Percentiles rank a stretch among this genome's conserved stretches.
phyloP scores from a whole-genome alignment of 1,140 invertebrate species.

The Panonychus citri region DNA sequence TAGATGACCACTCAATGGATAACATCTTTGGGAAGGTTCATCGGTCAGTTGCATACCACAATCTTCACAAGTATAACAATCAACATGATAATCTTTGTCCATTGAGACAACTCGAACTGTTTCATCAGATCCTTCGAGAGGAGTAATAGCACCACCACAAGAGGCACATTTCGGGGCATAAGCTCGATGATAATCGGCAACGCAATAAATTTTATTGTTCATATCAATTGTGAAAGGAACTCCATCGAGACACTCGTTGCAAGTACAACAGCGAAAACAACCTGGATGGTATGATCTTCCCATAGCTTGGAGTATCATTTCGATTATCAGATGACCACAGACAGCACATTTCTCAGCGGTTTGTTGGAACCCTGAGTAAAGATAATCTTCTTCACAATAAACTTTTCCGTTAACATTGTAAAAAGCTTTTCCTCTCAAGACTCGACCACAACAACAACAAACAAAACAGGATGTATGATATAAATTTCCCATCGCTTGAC shows the following conservation, averaged over 20 bases:
- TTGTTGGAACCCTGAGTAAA: slow-evolving; percentile 96
- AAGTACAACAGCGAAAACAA: slow-evolving; percentile 91
- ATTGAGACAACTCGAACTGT: slow-evolving; percentile 90
- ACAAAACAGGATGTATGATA: slow-evolving; percentile 96
- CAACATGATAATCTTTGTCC: slow-evolving; percentile 96
- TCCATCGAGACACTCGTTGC: slow-evolving; percentile 90
- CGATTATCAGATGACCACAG: slow-evolving; percentile 95
- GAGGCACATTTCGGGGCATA: slow-evolving; percentile 92
- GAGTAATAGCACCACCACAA: slow-evolving; percentile 72
- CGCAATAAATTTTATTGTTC: slow-evolving; percentile 95
- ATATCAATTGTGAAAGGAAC: slow-evolving; percentile 92
- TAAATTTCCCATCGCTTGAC: slow-evolving; percentile 92
- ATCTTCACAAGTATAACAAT: slow-evolving; percentile 93
- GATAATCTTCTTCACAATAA: slow-evolving; percentile 93
- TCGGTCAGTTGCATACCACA: slow-evolving; percentile 91
- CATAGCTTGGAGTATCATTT: slow-evolving; percentile 98
- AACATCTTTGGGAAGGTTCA: slow-evolving; percentile 86
- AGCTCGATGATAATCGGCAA: slow-evolving; percentile 88
- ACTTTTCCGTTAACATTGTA: slow-evolving; percentile 93
- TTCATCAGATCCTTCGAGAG: slow-evolving; percentile 76
- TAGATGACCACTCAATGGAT: slow-evolving; percentile 65
- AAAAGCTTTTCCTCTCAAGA: slow-evolving; percentile 82
- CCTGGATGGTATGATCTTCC: slow-evolving; percentile 96
- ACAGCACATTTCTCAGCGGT: slow-evolving; percentile 94
- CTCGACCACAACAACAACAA: slow-evolving; percentile 80